Base-by-base conservation (phyloP, 2,888 invertebrate genomes). In the Uropetala carovei region DNA sequence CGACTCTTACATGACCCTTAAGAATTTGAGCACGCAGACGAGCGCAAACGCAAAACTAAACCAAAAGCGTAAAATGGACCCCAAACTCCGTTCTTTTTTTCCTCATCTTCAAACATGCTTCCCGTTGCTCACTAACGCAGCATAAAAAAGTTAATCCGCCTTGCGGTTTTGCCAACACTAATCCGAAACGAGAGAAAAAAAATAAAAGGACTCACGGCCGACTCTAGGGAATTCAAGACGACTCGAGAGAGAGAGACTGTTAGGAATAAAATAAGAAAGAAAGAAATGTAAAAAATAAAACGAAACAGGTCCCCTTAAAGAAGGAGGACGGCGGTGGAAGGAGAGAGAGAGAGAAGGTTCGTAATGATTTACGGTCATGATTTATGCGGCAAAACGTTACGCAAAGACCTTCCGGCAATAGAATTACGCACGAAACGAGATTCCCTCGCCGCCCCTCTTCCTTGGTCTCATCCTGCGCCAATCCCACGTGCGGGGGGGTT, bases 331-430 rank as follows among this genome's bases (percentile, higher is more conserved):
- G 64, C 16, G 82, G 30, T 27, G 82, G 43, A 43, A 18, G 57
- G 83, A 11, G n/a, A 64, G 64, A 64, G 64, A 5, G 64, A n/a
- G 64, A 64, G 64, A 64, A 64, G 83, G 11, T 83, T 56, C 56
- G 83, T 18, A 64, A 89, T 89, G 89, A 89, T 89, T 89, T 89
- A 89, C 89, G 64, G 64, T 64, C 89, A 64, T 89, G 89, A 89
- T 89, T 89, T 89, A 89, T 89, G 89, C 60, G 68, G 86, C 86
- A 86, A 86, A 86, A 64, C 89, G 89, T 89, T 89, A 89, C 89
- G 89, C 89, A 89, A 89, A 60, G 64, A 60, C 89, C 64, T 89
- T 89, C 89, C 89, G 89, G 89, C 89, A 89, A 64, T 89, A 64
- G 89, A 68, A 89, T 89, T 89, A 89, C 89, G 89, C 89, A 89